phyloP scores from a whole-genome alignment of 2,113 vertebrate species.

The Pithys albifrons region DNA sequence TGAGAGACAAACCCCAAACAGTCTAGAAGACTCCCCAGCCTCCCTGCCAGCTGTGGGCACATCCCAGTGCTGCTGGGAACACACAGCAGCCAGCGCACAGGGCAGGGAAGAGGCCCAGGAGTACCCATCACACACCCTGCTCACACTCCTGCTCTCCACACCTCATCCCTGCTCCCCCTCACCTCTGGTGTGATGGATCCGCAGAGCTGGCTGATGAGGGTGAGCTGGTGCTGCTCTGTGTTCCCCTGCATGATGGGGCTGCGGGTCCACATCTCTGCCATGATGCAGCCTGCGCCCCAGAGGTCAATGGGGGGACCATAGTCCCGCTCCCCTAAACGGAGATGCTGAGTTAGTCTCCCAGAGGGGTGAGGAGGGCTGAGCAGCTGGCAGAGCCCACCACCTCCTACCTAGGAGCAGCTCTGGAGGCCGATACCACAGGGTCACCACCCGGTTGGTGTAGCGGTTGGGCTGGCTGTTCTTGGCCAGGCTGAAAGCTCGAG shows the following conservation, averaged over 20 bases:
- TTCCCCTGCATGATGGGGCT: conserved; percentile 99
- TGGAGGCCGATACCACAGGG: conserved; percentile 95
- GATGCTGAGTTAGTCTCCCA: neutral
- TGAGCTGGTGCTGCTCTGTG: conserved; percentile 97
- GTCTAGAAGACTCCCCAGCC: neutral
- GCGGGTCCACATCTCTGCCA: conserved; percentile 99
- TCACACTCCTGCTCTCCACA: neutral
- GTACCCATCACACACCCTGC: neutral
- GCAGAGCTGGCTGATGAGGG: conserved; percentile 97
- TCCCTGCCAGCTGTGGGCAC: neutral
- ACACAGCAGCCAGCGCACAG: neutral
- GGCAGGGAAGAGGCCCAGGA: neutral
- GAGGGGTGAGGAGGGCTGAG: neutral
- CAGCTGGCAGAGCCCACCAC: neutral
- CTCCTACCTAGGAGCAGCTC: conserved; percentile 91
- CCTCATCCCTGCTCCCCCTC: neutral
- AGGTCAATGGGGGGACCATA: conserved; percentile 98
- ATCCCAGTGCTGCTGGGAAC: neutral
- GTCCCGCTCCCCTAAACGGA: conserved; percentile 88
- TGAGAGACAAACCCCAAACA: neutral
- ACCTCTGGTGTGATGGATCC: conserved; percentile 96
- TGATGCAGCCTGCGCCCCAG: conserved; percentile 97
- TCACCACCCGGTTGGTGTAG: conserved; percentile 97
- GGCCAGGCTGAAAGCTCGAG: conserved; percentile 94
- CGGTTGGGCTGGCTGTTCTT: conserved; percentile 98